Percentiles rank a stretch among this genome's conserved stretches.
phyloP scores from a whole-genome alignment of 2,797 vertebrate genomes.

The Hoplostethus mediterraneus region DNA sequence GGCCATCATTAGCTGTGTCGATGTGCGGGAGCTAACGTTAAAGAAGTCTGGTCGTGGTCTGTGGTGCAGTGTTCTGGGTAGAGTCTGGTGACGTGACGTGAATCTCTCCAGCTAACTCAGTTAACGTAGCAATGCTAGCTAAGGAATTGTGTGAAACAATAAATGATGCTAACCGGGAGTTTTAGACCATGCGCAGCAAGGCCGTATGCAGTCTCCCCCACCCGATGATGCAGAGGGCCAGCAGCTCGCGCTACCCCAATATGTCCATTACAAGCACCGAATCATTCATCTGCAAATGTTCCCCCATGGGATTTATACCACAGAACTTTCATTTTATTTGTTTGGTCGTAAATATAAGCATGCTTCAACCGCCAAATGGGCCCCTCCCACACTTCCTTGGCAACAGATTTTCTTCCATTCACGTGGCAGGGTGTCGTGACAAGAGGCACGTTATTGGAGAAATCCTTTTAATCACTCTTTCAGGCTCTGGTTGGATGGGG shows the following conservation, averaged over 20 bases:
- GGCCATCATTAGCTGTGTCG: neutral
- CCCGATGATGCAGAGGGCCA: neutral
- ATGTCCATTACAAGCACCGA: neutral
- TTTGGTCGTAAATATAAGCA: neutral
- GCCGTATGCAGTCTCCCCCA: constrained; percentile 16
- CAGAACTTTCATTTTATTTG: neutral
- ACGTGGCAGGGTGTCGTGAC: constrained; percentile 74
- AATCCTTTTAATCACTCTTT: neutral
- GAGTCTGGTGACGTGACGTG: too few relatives aligned
- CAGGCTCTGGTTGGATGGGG: neutral
- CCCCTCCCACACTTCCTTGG: constrained; percentile 50
- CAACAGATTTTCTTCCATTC: constrained; percentile 34
- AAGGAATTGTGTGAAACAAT: neutral
- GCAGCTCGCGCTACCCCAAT: neutral
- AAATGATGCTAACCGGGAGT: neutral
- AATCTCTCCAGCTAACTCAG: neutral
- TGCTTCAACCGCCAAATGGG: neutral
- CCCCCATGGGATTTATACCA: neutral
- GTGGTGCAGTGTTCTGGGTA: too few relatives aligned
- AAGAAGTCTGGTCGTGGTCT: neutral
- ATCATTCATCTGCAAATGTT: neutral
- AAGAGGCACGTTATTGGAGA: neutral
- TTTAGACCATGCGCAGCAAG: neutral
- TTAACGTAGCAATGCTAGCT: neutral
- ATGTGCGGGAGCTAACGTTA: neutral